Evolutionary conservation across 1,140 invertebrate genomes (phyloP), one percentile per base, ranked within the genome.

Genomic region (Adelges cooleyi): DNA sequence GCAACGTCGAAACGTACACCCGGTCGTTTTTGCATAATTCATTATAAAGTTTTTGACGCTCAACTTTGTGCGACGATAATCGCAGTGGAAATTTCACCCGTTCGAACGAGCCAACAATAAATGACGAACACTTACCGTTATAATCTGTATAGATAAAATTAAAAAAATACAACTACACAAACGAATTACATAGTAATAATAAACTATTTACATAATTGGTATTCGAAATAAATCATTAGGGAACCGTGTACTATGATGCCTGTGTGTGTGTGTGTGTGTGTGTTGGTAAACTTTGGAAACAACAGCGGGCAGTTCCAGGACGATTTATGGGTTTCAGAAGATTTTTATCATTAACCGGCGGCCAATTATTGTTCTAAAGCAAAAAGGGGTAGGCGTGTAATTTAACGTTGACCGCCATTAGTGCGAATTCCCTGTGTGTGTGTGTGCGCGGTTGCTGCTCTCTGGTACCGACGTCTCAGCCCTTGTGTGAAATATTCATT

Each of bases 1-100:
- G 23, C n/a, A 40, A 38, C 11, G 11, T 27, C 42, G 29, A 33
- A 33, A 42, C 36, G 20, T 40, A 46, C 42, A 29, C n/a, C 25
- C 56, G 42, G 56, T 62, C 54, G 38, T 62, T 62, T 46, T 62
- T 62, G 56, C 56, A 62, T 62, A 62, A 62, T 62, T 62, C 56
- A 62, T 62, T 46, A 48, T 48, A 62, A 62, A 62, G 42, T 62
- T 62, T 62, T 48, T 33, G 27, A 36, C 56, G 27, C 25, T 62
- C 56, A 62, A 62, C 56, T 62, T 62, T 46, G 56, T 42, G 17
- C 5, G 25, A 62, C 56, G 56, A 62, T 62, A 62, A 62, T 62
- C 56, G 56, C 56, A 59, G 42, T 46, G 11, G 25, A 48, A 59
- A 62, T 48, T 48, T 29, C 29, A 59, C 20, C 38, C 29, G 5